Evolutionary conservation across 23 tunicate species (phyloP), one percentile per base, ranked within the genome.

Genomic region (Trididemnum clinides): DNA sequence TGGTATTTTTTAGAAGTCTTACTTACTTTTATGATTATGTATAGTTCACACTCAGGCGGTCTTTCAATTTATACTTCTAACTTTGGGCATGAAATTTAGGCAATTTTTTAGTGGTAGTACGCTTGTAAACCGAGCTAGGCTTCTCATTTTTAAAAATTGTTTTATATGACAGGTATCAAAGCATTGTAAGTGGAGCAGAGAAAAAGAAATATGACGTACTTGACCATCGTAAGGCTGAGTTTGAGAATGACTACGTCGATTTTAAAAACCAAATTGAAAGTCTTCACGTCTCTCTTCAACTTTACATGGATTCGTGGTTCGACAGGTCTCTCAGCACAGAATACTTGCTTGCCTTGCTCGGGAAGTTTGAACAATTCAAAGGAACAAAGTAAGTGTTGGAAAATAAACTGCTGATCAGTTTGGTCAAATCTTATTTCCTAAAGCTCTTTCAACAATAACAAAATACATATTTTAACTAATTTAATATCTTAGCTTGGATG

Each of bases 271-370:
- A 94, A 69, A 89, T 94, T 18, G 94, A 85, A 2, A 89, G 81
- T 4, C 54, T 94, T 21, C 98, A 89, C 36, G 26, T 59, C 19
- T 54, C 94, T 0, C 33, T 94, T 39, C 98, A 94, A 72, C 65
- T 22, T 31, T 94, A 90, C 85, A 94, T 94, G 98, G 98, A 94
- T 29, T 82, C 90, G 10, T 94, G 98, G 98, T 94, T 94, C 88
- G 88, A 94, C 38, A 57, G 50, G 49, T 89, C 93, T 0, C 85
- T 94, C 25, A 50, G 87, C 1, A 89, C 94, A 0, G 91, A 89
- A 70, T 89, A 94, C 50, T 50, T 94, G 36, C 90, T 94, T 26
- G 72, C 66, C 18, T 73, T 94, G 50, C 50, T 94, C 82, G 26
- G 64, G 25, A 94, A 94, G 34, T 94, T 94, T 72, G 85, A 82